Evolutionary conservation across 1,140 invertebrate genomes (phyloP).

Genomic region (Bombus picipes): DNA sequence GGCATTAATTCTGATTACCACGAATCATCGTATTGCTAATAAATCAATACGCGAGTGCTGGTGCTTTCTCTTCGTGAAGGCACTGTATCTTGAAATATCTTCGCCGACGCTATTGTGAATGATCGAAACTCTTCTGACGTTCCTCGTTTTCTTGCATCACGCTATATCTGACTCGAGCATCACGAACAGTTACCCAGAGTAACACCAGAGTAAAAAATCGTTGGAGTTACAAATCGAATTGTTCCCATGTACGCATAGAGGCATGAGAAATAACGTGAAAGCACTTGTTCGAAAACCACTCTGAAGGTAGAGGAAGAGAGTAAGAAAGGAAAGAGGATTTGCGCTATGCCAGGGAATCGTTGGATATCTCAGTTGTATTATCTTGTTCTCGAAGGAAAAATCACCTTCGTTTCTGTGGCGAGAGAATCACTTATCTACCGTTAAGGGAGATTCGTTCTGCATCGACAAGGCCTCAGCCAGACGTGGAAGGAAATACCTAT

Average conservation of each 20-base stretch:
- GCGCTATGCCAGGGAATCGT: background rate
- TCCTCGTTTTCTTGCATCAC: background rate
- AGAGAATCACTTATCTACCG: conserved; percentile 39
- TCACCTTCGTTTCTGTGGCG: background rate
- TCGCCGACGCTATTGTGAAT: no score
- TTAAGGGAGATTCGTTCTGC: background rate
- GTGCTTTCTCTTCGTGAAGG: background rate
- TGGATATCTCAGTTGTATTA: conserved; percentile 14
- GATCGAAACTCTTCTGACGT: background rate
- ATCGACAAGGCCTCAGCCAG: background rate
- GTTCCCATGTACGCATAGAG: background rate
- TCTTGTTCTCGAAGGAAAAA: conserved; percentile 6
- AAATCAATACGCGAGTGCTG: conserved; percentile 18
- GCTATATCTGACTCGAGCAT: background rate
- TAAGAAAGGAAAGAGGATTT: background rate
- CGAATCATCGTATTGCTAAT: conserved; percentile 19
- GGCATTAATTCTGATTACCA: conserved; percentile 16
- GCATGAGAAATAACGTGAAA: background rate
- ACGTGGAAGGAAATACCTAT: conserved; percentile 11
- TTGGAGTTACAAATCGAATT: background rate
- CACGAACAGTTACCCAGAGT: background rate
- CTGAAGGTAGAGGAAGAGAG: background rate
- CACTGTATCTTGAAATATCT: background rate
- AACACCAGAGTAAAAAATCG: background rate
- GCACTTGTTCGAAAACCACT: no score